Evolutionary conservation across 2,797 vertebrate genomes (phyloP).

Genomic region (Notamacropus eugenii): DNA sequence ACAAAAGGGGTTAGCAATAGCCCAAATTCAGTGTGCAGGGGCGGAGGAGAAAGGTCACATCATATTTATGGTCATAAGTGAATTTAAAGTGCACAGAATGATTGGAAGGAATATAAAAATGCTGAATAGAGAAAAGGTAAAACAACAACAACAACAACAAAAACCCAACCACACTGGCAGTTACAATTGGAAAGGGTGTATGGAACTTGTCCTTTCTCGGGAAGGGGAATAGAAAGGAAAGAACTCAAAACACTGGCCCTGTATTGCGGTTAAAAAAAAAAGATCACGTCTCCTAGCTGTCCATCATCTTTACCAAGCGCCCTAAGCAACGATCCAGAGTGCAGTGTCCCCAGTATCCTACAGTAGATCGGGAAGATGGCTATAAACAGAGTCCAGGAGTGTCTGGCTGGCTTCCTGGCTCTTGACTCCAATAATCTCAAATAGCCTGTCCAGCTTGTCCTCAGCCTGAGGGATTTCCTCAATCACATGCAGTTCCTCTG

Average conservation of each 20-base stretch:
- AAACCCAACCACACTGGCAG: slow-evolving; percentile 72
- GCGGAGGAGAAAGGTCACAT: slow-evolving; percentile 51
- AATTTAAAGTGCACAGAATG: slow-evolving; percentile 83
- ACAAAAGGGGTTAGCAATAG: slow-evolving; percentile 56
- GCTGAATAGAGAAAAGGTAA: slow-evolving; percentile 68
- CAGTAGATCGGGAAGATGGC: slow-evolving; percentile 96
- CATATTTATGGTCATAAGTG: slow-evolving; percentile 68
- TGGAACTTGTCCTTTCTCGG: slow-evolving; percentile 73
- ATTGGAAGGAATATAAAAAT: slow-evolving; percentile 77
- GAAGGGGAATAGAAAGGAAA: slow-evolving; percentile 59
- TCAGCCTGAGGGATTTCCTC: slow-evolving; percentile 94
- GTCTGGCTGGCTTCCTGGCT: slow-evolving; percentile 99
- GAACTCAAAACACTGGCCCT: slow-evolving; percentile 83
- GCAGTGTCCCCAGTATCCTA: slow-evolving; percentile 82
- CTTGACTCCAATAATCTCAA: slow-evolving; percentile 97
- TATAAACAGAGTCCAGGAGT: slow-evolving; percentile 97
- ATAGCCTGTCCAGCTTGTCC: slow-evolving; percentile 95
- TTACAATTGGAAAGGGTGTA: slow-evolving; percentile 73
- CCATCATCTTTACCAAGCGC: slow-evolving; percentile 70
- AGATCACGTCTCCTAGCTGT: slow-evolving; percentile 76
- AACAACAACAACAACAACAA: slow-evolving; percentile 52
- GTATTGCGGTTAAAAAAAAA: slow-evolving; percentile 73
- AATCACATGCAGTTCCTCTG: slow-evolving; percentile 93
- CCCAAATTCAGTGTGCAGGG: slow-evolving; percentile 56
- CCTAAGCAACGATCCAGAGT: slow-evolving; percentile 80